phyloP scores from a whole-genome alignment of 2,797 vertebrate genomes.

The Typhlichthys eigenmanni region DNA sequence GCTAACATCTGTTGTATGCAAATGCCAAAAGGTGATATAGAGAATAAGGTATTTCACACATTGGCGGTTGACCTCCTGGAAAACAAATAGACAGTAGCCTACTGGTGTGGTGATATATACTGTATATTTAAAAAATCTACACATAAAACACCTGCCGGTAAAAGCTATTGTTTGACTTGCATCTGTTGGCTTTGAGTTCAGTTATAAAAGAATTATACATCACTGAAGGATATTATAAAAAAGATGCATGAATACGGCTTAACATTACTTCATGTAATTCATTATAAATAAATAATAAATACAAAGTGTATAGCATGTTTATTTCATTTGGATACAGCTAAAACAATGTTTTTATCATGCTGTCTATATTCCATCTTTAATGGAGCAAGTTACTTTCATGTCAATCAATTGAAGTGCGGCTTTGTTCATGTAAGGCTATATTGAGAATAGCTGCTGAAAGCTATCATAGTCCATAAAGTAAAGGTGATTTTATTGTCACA shows the following conservation, averaged over 20 bases:
- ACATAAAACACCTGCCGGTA: slow-evolving; percentile 42
- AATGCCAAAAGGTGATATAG: slow-evolving; percentile 23
- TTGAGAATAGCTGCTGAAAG: slow-evolving; percentile 46
- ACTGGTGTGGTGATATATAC: slow-evolving; percentile 3
- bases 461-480: slow-evolving; percentile 26
- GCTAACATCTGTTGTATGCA: slow-evolving; percentile 23
- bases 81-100: neutral
- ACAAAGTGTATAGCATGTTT: slow-evolving; percentile 25
- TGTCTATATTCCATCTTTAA: slow-evolving; percentile 35
- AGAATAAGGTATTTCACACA: slow-evolving; percentile 16
- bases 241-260: slow-evolving; percentile 34
- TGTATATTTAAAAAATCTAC: slow-evolving; percentile 17
- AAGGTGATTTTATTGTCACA: too few relatives aligned
- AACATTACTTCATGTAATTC: slow-evolving; percentile 34
- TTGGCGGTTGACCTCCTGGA: slow-evolving; percentile 9
- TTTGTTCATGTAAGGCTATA: slow-evolving; percentile 52
- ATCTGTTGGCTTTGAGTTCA: slow-evolving; percentile 48
- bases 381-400: slow-evolving; percentile 20
- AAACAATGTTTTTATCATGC: slow-evolving; percentile 51
- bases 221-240: slow-evolving; percentile 41
- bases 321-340: slow-evolving; percentile 28
- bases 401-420: slow-evolving; percentile 30
- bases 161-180: slow-evolving; percentile 39
- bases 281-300: slow-evolving; percentile 32
- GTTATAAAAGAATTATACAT: slow-evolving; percentile 43